Base-by-base conservation (phyloP, 1,140 invertebrate genomes). In the Zaprionus nigranus region DNA sequence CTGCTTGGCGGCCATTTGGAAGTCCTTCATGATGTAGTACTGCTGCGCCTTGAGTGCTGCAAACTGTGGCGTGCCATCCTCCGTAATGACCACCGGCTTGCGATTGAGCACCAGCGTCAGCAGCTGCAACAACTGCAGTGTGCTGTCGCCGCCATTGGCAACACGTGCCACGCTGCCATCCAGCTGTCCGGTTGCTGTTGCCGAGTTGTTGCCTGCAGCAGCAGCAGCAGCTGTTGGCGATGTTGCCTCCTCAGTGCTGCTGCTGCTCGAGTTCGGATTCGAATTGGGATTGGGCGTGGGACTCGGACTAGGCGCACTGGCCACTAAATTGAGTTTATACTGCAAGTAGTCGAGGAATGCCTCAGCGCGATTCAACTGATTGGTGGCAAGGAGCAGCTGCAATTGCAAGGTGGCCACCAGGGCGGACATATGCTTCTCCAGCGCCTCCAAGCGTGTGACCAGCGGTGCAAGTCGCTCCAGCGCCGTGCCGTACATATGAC, bases 401-500 rank as follows among this genome's bases (percentile, higher is more conserved):
- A 95, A 74, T 36, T 94, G 87, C 15, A 95, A 78, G 11, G 94
- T 90, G 22, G 94, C 92, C 22, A 94, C 93, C 59, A 93, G 90
- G 34, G 93, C 92, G 13, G 92, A 82, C 43, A 94, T 84, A 91
- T 75, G 77, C 92, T 94, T 93, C 95, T 96, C 96, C 92, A 97
- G 94, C 4, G 96, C 95, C 85, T 97, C 96, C 66, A 97, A 94
- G 78, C 96, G 95, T 53, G 95, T 94, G 84, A 97, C 96, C 2
- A 97, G 91, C 79, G 95, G 95, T 69, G 96, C 96, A 57, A 98
- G 93, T 53, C 97, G 94, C 22, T 95, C 94, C 15, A 97, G 92
- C 6, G 97, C 96, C 63, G 95, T 94, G 53, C 95, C 95, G 91
- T 97, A 97, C 90, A 98, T 96, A 66, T 95, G 94, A 1, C 96